Conservation (phyloP, 2,113 vertebrate genomes). For the Apus apus region DNA sequence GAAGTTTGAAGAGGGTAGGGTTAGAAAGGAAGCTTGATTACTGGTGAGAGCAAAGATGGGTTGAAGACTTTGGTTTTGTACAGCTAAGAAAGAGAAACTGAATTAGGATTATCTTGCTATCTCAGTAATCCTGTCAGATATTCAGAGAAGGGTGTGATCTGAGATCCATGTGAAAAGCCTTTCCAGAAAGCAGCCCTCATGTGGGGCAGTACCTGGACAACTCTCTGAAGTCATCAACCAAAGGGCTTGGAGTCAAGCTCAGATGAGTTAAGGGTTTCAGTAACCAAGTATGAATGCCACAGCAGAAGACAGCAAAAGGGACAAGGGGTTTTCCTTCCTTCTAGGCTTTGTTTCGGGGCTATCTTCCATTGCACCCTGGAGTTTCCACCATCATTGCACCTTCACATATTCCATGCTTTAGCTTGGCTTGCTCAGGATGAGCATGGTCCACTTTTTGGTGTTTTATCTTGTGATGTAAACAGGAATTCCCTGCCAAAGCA, state of each 20-base stretch:
- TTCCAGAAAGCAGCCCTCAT: not conserved
- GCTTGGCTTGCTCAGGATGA: conserved; percentile 60
- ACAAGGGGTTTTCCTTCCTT: not conserved
- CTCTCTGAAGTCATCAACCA: not conserved
- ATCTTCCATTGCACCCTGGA: conserved; percentile 29
- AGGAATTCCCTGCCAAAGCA: conserved; percentile 43
- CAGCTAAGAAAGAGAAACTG: not conserved
- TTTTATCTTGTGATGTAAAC: conserved; percentile 61
- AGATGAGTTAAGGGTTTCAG: not conserved
- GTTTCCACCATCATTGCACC: conserved; percentile 31
- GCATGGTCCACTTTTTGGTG: conserved; percentile 41
- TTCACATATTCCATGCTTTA: conserved; percentile 63
- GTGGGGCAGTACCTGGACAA: not conserved
- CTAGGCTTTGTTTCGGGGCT: conserved; percentile 37
- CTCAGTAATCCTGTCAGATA: not conserved
- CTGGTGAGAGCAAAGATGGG: not conserved
- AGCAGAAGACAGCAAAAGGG: not conserved
- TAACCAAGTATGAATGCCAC: not conserved
- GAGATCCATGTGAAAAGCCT: not conserved
- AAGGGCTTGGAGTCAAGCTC: not conserved
- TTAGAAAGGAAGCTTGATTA: not conserved
- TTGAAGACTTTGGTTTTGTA: not conserved
- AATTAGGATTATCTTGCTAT: not conserved
- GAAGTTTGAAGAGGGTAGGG: not conserved
- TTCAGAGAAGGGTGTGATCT: not conserved